Base-by-base conservation (phyloP, 2,888 invertebrate genomes). In the Diarsia mendica region DNA sequence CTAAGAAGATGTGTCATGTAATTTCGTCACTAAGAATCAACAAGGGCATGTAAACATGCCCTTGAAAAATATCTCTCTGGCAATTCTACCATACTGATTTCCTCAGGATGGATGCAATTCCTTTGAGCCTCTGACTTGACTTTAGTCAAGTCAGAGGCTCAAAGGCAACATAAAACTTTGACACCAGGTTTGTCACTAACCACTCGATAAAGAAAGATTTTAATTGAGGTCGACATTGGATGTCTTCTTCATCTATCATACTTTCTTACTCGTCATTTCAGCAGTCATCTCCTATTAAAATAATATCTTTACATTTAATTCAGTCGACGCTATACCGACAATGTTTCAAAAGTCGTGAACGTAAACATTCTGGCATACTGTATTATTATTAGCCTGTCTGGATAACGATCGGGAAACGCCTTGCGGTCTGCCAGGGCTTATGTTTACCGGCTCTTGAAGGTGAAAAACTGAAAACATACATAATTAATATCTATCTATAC, bases 361-460 rank as follows among this genome's bases (percentile, higher is more conserved):
- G 58, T 51, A 58, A 51, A 67, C 53, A 66, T 66, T 64, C 15
- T 44, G 13, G 11, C 49, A 28, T 10, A 39, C 28, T 11, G 64
- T 67, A 20, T 70, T 83, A 83, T 79, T 79, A 61, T 66, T 70
- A 79, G 55, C 6, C 0, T 4, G 65, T n/a, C 53, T 61, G 55
- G 8, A 23, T 61, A 11, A 68, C 44, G 65, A 55, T 11, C 65
- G 33, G 33, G 11, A 46, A 71, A 66, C 63, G 72, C 66, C 63
- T 83, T 83, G 79, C 66, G 55, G 79, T 79, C 79, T 83, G 66
- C 28, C 79, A 28, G 65, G 77, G 51, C 46, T 48, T 33, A 48
- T 58, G 68, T 83, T 82, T 61, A 76, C 18, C 11, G 20, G 9
- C 2, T 46, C 39, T 53, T 79, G 58, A 68, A 83, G 79, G 78